Base-by-base conservation (phyloP, 1,140 invertebrate species). In the Heliconius eleuchia region DNA sequence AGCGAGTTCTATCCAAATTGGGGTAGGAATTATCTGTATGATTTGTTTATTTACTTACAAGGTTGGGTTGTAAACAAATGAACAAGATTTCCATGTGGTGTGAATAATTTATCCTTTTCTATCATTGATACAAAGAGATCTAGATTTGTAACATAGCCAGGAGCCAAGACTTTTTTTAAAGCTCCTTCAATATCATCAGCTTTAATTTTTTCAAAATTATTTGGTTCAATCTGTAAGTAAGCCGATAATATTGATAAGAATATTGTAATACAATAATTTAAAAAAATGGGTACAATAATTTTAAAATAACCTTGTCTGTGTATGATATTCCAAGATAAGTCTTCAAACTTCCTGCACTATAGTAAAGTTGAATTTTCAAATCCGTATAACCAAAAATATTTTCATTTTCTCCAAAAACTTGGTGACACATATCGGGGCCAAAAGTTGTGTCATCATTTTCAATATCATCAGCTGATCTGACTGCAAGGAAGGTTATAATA, bases 321-420 rank as follows among this genome's bases (percentile, higher is more conserved):
- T 95, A 95, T 73, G 86, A 87, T 74, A 95, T 92, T 74, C 93
- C 93, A 74, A 95, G 87, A 82, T 94, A 95, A 72, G 94, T 95
- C 81, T 94, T 92, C 70, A 99, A 95, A 77, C 96, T 97, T 42
- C 96, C 97, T 73, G 98, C 98, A 82, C 96, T 96, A 89, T 98
- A 99, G 87, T 97, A 97, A 16, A 99, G 91, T 73, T 97, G 96
- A 8, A 99, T 96, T 79, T 95, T 95, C 34, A 99, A 94, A 87
- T 98, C 97, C 90, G 97, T 96, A 88, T 99, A 99, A 23, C 99
- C 99, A 95, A 99, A 99, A 90, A 99, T 98, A 79, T 96, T 97
- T 95, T 99, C 98, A 85, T 97, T 97, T 85, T 98, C 97, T 34
- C 98, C 98, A 95, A 99, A 99, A 23, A 99, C 96, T 94, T 99